Conservation (phyloP, 2,888 invertebrate species). For the Rotaria magnacalcarata region DNA sequence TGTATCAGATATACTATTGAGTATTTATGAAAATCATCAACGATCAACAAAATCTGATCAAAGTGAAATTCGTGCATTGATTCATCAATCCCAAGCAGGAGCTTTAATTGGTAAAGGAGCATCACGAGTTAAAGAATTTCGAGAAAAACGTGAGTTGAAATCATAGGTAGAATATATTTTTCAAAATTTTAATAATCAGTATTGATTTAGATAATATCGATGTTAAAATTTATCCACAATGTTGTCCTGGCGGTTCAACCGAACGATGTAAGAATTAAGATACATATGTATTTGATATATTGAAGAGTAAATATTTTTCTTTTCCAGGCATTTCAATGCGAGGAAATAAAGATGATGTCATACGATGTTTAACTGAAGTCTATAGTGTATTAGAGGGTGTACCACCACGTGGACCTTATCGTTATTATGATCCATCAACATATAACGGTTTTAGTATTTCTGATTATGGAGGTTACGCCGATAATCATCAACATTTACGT, state of each 20-base stretch:
- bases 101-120: slow-evolving; percentile 81
- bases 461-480: slow-evolving; percentile 71
- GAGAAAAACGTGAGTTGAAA: slow-evolving; percentile 61
- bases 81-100: slow-evolving; percentile 95
- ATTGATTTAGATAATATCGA: slow-evolving; percentile 66
- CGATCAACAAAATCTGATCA: slow-evolving; percentile 34
- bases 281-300: too few relatives aligned
- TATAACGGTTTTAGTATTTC: slow-evolving; percentile 87
- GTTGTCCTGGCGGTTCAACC: slow-evolving; percentile 84
- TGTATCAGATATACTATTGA: background rate
- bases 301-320: background rate
- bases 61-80: slow-evolving; percentile 74
- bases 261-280: slow-evolving; percentile 66
- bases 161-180: background rate
- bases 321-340: background rate
- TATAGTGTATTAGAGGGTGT: slow-evolving; percentile 49
- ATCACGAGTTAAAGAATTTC: slow-evolving; percentile 86
- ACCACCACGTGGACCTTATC: slow-evolving; percentile 61
- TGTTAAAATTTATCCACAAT: slow-evolving; percentile 74
- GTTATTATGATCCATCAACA: slow-evolving; percentile 85
- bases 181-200: slow-evolving; percentile 9
- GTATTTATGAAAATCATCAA: slow-evolving; percentile 31
- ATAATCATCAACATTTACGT: background rate
- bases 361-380: slow-evolving; percentile 30
- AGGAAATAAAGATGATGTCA: slow-evolving; percentile 15